Evolutionary conservation across 2,113 vertebrate species (phyloP).

Genomic region (Hyla sarda): DNA sequence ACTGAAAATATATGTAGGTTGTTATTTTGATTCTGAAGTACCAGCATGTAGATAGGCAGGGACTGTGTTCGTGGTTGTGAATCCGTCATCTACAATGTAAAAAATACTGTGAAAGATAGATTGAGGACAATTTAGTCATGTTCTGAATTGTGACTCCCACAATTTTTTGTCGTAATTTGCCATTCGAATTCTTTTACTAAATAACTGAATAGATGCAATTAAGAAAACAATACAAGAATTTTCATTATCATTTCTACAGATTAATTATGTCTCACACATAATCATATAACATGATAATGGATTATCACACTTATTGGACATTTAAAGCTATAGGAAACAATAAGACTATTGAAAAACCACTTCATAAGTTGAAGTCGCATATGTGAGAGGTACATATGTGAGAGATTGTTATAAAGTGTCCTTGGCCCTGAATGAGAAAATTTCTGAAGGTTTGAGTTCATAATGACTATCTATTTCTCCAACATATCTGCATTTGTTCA

Average conservation of each 20-base stretch:
- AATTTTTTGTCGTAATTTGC: neutral
- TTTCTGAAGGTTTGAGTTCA: neutral
- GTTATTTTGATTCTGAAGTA: too few relatives aligned
- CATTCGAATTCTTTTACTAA: conserved; percentile 6
- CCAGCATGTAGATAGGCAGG: too few relatives aligned
- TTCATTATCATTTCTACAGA: conserved; percentile 2
- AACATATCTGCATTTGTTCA: neutral
- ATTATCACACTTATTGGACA: neutral
- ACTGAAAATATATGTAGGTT: too few relatives aligned
- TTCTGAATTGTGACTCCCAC: neutral
- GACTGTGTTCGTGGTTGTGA: too few relatives aligned
- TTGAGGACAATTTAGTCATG: neutral
- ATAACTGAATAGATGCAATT: conserved; percentile 17
- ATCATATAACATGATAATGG: neutral
- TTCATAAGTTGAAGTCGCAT: neutral
- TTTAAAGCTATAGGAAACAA: neutral
- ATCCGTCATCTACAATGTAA: too few relatives aligned
- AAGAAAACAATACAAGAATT: conserved; percentile 21
- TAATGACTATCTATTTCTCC: neutral
- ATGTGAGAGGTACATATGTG: too few relatives aligned
- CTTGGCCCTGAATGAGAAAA: neutral
- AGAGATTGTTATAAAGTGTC: neutral
- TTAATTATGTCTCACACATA: neutral
- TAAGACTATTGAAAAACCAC: conserved; percentile 1
- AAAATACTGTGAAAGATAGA: neutral